Evolutionary conservation across 37 sponge, comb jelly and placozoan species (phyloP).

Genomic region (Diacarnus erythraeanus): DNA sequence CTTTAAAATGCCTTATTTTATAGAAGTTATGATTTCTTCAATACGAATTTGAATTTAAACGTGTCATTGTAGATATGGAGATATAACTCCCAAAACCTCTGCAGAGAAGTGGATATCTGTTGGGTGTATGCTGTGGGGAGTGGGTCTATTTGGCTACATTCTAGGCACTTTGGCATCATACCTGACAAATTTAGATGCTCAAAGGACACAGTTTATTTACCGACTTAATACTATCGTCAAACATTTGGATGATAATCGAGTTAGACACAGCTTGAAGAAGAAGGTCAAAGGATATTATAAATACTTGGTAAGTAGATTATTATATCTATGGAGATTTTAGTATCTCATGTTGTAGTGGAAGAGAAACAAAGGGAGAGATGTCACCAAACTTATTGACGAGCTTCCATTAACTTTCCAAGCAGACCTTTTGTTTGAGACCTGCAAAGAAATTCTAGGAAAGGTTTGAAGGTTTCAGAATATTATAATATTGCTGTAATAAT

Average conservation of each 20-base stretch:
- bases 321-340: not conserved
- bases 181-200: conserved; percentile 64
- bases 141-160: conserved; percentile 65
- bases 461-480: not conserved
- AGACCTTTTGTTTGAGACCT: conserved; percentile 55
- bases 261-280: conserved; percentile 31
- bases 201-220: conserved; percentile 54
- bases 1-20: too few relatives aligned
- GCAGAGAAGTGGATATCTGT: conserved; percentile 72
- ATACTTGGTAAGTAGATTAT: conserved; percentile 50
- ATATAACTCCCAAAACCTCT: conserved; percentile 49
- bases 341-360: conserved; percentile 43
- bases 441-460: conserved; percentile 41
- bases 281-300: conserved; percentile 62
- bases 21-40: too few relatives aligned
- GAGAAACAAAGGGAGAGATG: conserved; percentile 46
- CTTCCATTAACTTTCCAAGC: conserved; percentile 53
- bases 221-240: conserved; percentile 45
- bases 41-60: not conserved
- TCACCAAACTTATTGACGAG: conserved; percentile 32
- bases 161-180: conserved; percentile 70
- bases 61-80: conserved; percentile 61
- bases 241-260: conserved; percentile 39
- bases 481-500: not conserved
- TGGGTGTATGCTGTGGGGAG: conserved; percentile 61